Conservation (phyloP, 2,113 vertebrate genomes). For the Eudyptes chrysolophus region DNA sequence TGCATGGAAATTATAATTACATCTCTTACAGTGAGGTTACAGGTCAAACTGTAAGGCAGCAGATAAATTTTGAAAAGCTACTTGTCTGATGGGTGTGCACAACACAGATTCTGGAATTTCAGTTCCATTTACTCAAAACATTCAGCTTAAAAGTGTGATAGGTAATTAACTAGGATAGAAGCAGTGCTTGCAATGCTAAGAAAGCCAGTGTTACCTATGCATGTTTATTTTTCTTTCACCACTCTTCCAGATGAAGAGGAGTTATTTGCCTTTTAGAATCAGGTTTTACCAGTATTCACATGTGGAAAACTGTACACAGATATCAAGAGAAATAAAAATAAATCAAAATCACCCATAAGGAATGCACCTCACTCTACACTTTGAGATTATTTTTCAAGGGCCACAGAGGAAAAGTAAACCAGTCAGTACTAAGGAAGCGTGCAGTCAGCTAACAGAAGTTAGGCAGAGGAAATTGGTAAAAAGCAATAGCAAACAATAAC, state of each 20-base stretch:
- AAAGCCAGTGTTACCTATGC: not conserved
- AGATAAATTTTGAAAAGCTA: not conserved
- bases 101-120: not conserved
- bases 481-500: not conserved
- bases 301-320: not conserved
- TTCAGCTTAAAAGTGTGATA: not conserved
- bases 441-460: not conserved
- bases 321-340: not conserved
- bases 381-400: not conserved
- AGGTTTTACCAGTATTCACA: not conserved
- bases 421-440: not conserved
- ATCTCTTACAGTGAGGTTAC: not conserved
- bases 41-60: not conserved
- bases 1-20: not conserved
- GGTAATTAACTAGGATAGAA: not conserved
- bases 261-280: not conserved
- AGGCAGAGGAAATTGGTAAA: not conserved
- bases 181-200: not conserved
- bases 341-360: not conserved
- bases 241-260: not conserved
- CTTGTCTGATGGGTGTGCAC: not conserved
- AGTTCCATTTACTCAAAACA: not conserved
- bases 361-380: not conserved
- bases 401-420: not conserved
- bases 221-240: not conserved